Conservation (phyloP, 2,797 vertebrate genomes). For the Carcharodon carcharias region DNA sequence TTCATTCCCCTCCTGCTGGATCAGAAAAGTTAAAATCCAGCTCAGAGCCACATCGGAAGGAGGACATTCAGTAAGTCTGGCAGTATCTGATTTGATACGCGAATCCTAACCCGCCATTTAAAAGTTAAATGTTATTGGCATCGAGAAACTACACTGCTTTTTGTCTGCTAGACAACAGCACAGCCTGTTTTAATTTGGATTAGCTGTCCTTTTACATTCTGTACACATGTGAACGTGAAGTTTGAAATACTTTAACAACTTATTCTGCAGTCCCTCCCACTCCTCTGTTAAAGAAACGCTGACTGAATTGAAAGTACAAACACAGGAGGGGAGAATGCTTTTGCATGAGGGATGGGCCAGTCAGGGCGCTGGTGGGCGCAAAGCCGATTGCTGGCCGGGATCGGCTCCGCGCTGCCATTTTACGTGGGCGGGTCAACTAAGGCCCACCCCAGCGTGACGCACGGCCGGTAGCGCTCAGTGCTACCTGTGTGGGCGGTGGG, state of each 20-base stretch:
- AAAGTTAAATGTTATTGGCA: neutral
- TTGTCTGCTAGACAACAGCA: neutral
- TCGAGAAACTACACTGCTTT: neutral
- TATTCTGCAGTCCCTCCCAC: neutral
- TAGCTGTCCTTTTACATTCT: neutral
- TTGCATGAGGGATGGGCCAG: too few species aligned
- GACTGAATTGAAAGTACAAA: neutral
- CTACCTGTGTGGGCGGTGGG: too few species aligned
- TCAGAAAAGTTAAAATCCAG: too few species aligned
- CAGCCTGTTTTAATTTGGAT: neutral
- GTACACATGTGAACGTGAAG: neutral
- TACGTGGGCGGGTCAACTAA: too few species aligned
- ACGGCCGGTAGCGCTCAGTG: too few species aligned
- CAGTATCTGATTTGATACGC: neutral
- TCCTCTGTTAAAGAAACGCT: neutral
- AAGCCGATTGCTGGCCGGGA: too few species aligned
- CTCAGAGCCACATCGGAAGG: neutral
- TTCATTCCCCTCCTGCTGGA: too few species aligned
- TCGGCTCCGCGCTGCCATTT: too few species aligned
- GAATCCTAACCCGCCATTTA: neutral
- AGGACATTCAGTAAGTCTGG: neutral
- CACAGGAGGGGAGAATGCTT: neutral
- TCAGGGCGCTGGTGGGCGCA: too few species aligned
- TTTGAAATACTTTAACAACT: neutral
- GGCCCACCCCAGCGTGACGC: too few species aligned